Evolutionary conservation across 1,140 invertebrate species (phyloP).

Genomic region (Hylaeus volcanicus): DNA sequence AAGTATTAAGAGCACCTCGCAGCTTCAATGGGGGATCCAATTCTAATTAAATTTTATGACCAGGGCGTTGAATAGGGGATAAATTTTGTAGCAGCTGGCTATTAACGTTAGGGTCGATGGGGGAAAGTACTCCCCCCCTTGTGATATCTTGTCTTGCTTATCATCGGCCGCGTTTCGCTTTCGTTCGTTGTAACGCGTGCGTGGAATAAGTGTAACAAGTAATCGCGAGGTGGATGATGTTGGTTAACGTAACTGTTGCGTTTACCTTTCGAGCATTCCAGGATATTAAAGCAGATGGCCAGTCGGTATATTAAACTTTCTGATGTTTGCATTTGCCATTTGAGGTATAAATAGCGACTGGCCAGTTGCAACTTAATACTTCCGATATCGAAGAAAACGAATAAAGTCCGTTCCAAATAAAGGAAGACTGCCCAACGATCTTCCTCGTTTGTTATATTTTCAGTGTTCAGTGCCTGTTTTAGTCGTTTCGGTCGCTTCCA

Average conservation of each 20-base stretch:
- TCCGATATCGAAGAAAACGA: no score
- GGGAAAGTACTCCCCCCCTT: background rate
- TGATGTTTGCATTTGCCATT: background rate
- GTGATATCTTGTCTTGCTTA: conserved; percentile 2
- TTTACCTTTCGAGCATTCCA: no score
- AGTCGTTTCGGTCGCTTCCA: background rate
- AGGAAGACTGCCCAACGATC: no score
- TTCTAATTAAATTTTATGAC: conserved; percentile 45
- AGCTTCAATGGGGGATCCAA: conserved; percentile 24
- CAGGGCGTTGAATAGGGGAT: conserved; percentile 6
- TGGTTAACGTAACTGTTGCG: no score
- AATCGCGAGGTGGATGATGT: background rate
- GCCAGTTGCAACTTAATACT: no score
- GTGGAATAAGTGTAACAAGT: background rate
- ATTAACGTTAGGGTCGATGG: background rate
- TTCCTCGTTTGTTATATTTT: no score
- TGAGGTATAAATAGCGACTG: no score
- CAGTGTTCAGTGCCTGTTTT: no score
- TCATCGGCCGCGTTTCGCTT: background rate
- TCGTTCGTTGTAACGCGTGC: background rate
- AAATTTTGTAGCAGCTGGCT: conserved; percentile 2
- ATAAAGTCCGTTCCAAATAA: no score
- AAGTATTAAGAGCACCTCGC: conserved; percentile 35
- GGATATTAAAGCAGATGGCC: no score
- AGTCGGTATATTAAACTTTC: background rate